These are phyloP conservation scores for Drosophila athabasca DNA, from an alignment of 1,140 invertebrate genomes.

Conservation along the genomic window DNA sequence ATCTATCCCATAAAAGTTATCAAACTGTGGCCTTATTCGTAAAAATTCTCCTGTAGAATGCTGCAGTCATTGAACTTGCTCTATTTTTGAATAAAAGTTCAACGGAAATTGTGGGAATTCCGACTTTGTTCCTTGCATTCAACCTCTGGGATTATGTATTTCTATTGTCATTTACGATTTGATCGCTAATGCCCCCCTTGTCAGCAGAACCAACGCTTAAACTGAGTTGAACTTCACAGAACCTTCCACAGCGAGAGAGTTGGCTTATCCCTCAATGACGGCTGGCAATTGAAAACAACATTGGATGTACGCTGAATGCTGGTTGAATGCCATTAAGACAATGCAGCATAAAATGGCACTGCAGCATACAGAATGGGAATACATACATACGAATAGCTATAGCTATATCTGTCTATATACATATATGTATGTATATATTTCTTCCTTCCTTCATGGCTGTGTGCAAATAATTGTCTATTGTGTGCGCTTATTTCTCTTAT, in stretches of 20 bases:
- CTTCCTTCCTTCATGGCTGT: constrained; percentile 6
- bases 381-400: constrained; percentile 2
- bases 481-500: constrained; percentile 37
- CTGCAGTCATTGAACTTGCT: no score
- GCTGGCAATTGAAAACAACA: constrained; percentile 55
- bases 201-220: constrained; percentile 11
- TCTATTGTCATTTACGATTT: constrained; percentile 9
- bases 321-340: constrained; percentile 65
- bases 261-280: constrained; percentile 39
- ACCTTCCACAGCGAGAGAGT: constrained; percentile 2
- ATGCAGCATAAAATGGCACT: constrained; percentile 65
- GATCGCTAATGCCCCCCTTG: neutral
- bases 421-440: constrained; percentile 11
- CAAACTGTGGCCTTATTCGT: no score
- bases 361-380: constrained; percentile 41
- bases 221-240: constrained; percentile 32
- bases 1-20: no score
- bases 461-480: constrained; percentile 62
- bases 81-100: no score
- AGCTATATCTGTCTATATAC: constrained; percentile 6
- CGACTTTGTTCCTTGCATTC: no score
- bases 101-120: no score
- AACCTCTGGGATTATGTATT: no score
- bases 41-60: no score
- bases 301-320: constrained; percentile 2